phyloP scores from a whole-genome alignment of 2,113 vertebrate genomes.

The Antechinus flavipes region DNA sequence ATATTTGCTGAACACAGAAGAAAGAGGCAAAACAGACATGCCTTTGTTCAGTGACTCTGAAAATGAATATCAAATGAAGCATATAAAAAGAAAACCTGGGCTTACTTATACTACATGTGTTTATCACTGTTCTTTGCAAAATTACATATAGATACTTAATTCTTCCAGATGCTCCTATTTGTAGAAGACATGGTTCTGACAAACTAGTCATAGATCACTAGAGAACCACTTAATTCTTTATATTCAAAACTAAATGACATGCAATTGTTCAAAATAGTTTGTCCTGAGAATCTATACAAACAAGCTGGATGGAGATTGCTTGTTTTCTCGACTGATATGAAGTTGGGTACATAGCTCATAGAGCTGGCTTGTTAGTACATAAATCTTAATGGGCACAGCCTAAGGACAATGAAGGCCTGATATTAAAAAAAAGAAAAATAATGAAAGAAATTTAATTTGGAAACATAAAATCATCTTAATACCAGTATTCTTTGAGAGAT shows the following conservation, averaged over 20 bases:
- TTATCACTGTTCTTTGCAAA: neutral
- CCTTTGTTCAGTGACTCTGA: neutral
- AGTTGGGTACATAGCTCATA: neutral
- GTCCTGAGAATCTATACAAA: neutral
- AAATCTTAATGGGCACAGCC: neutral
- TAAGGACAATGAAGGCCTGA: neutral
- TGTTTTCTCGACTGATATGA: neutral
- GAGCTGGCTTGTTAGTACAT: neutral
- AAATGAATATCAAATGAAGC: neutral
- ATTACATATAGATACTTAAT: neutral
- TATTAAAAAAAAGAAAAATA: too few species aligned
- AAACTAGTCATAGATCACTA: neutral
- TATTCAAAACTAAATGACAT: neutral
- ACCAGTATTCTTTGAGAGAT: neutral
- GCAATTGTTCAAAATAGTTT: neutral
- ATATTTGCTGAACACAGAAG: neutral
- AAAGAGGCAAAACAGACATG: neutral
- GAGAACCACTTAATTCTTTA: neutral
- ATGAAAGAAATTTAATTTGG: neutral
- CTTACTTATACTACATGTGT: neutral
- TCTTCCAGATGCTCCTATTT: neutral
- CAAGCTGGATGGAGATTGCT: neutral
- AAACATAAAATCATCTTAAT: neutral
- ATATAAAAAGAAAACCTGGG: neutral
- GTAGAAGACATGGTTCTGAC: neutral